Base-by-base conservation (phyloP, 2,797 vertebrate species). In the Lophotriccus pileatus region DNA sequence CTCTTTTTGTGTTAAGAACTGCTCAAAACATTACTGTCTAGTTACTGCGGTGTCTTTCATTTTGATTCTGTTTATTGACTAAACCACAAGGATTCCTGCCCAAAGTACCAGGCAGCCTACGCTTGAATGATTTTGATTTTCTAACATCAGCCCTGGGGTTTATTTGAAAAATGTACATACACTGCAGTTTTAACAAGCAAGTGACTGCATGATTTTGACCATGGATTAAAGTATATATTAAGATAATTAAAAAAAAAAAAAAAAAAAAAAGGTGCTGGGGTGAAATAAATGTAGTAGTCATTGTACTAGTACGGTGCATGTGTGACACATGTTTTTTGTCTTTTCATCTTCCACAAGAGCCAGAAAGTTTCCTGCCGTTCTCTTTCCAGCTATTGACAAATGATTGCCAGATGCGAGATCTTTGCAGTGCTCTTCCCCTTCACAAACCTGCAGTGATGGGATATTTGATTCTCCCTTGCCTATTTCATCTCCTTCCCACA, bases 331-430 rank as follows among this genome's bases (percentile, higher is more conserved):
- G 98, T 98, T 98, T 99, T 99, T 99, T 98, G 98, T 99, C 98
- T 99, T 99, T 99, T 99, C 98, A 99, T 99, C 98, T 99, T 98
- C 98, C 97, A 97, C 98, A 98, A 98, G 98, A 98, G 99, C 98
- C 98, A 98, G 98, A 99, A 99, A 98, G 98, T 98, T 99, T 99
- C 99, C 99, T 99, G 99, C 98, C 97, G 98, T 98, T 99, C 98
- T 99, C 98, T 98, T 98, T 98, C 98, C 98, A 98, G 98, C 98
- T 98, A 98, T 97, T 98, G 98, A 99, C 98, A 99, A 99, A 99
- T 98, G 98, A 98, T 99, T 98, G 98, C 98, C 99, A 99, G 99
- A 99, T 99, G 99, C 99, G 98, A 98, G 96, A 98, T 98, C 98
- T 97, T 98, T 98, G 96, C 98, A 96, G 95, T 94, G 88, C 95